These are phyloP conservation scores for Vulpes ferrilata DNA, from an alignment of 2,113 vertebrate species.

Conservation along the genomic window DNA sequence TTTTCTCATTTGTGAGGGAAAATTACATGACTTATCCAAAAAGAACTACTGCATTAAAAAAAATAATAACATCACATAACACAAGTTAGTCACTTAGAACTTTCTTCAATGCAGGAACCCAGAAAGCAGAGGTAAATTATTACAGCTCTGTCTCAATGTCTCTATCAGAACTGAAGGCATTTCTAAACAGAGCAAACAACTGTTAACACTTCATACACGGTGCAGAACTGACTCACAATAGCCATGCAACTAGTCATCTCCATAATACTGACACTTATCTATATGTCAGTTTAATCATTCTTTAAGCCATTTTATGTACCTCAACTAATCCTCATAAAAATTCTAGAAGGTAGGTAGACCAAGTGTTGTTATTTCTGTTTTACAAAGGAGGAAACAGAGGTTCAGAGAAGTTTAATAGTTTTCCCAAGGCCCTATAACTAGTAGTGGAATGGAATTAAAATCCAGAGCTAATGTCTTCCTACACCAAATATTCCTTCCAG, in stretches of 20 bases:
- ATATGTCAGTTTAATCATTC: background rate
- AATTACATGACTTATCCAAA: constrained; percentile 42
- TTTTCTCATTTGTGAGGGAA: background rate
- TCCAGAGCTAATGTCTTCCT: background rate
- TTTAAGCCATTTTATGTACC: background rate
- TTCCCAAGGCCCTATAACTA: background rate
- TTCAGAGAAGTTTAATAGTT: constrained; percentile 39
- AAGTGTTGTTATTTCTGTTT: background rate
- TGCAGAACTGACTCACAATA: background rate
- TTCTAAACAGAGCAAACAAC: background rate
- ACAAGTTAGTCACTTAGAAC: background rate
- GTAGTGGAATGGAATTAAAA: background rate
- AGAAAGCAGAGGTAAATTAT: background rate
- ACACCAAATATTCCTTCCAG: background rate
- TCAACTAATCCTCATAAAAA: background rate
- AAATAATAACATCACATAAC: background rate
- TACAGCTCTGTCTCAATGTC: background rate
- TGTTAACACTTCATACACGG: background rate
- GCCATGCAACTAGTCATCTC: background rate
- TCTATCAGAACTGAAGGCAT: background rate
- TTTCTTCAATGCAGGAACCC: background rate
- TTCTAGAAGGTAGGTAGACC: background rate
- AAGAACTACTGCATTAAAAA: background rate
- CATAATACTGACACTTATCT: background rate
- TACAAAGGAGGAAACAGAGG: constrained; percentile 50